These are phyloP conservation scores for Enteromius unitaeniatus DNA, from an alignment of 2,797 vertebrate species.

Conservation along the genomic window DNA sequence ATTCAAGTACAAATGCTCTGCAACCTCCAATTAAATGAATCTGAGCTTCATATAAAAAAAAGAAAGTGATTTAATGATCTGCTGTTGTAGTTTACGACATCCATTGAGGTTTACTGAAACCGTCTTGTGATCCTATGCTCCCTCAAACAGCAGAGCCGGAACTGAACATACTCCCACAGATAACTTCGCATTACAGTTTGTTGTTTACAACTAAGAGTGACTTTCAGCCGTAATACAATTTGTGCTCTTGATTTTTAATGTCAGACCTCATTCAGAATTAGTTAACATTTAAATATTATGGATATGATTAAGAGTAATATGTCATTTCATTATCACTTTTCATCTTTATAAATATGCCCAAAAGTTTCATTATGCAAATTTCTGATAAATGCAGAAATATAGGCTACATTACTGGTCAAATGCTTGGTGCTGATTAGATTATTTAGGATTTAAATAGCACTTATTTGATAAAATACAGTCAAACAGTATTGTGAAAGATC, in stretches of 20 bases:
- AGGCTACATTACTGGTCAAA: background rate
- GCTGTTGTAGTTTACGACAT: slow-evolving; percentile 34
- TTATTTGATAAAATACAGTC: too few species aligned
- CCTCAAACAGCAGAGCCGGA: slow-evolving; percentile 34
- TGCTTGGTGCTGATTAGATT: background rate
- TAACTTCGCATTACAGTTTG: slow-evolving; percentile 44
- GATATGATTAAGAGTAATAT: background rate
- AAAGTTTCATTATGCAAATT: background rate
- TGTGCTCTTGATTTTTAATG: background rate
- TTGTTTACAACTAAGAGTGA: slow-evolving; percentile 2
- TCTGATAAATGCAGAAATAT: background rate
- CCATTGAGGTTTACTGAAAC: slow-evolving; percentile 8
- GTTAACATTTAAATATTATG: background rate
- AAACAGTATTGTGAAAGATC: background rate
- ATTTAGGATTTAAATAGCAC: too few species aligned
- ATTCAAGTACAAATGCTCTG: background rate
- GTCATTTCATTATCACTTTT: background rate
- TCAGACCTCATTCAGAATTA: background rate
- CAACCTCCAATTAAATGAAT: slow-evolving; percentile 9
- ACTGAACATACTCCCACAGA: too few species aligned
- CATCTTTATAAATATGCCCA: background rate
- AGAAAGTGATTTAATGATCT: background rate
- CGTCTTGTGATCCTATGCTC: slow-evolving; percentile 29
- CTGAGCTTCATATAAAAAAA: slow-evolving; percentile 1
- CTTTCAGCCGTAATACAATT: background rate